Evolutionary conservation across 1,140 invertebrate genomes (phyloP), one percentile per base, ranked within the genome.

Genomic region (Apis florea): DNA sequence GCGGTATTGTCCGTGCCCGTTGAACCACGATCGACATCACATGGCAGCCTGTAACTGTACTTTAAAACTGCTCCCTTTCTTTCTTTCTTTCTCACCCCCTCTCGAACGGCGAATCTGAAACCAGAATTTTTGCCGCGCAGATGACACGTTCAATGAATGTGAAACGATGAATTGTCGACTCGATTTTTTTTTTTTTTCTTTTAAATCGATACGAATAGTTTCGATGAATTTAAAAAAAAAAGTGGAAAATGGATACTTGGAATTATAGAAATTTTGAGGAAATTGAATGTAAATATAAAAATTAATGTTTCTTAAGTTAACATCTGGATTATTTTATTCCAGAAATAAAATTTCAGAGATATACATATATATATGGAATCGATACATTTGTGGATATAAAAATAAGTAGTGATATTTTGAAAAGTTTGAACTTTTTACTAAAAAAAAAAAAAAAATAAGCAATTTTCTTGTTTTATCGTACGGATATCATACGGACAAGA

Each of bases 1-100:
- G 76, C 86, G 74, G 79, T 19, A 91, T 93, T 93, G 91, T 93
- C 89, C 88, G 82, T 75, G 86, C 75, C 84, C 88, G 87, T 73
- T 89, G 81, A 87, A 90, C 89, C 90, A 90, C 80, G 86, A 85
- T 83, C 76, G 79, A 82, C 87, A 84, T 85, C 87, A 86, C 82
- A 87, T 87, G 85, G 76, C 74, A 85, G 76, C 71, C 84, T 26
- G 82, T 86, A 86, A 86, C 85, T 86, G 81, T 86, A 86, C 81
- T 86, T 86, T 86, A 86, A 86, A 86, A 86, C 31, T 40, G 26
- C 70, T 72, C 74, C 80, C 59, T 68, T 54, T 73, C 67, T 68
- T 49, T 59, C 47, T 76, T 24, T 53, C 49, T 76, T 51, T 68
- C 64, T 73, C 26, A 54, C 68, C 13, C 70, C 66, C 70, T 56